These are phyloP conservation scores for Nothoprocta perdicaria DNA, from an alignment of 2,113 vertebrate genomes.

Conservation along the genomic window DNA sequence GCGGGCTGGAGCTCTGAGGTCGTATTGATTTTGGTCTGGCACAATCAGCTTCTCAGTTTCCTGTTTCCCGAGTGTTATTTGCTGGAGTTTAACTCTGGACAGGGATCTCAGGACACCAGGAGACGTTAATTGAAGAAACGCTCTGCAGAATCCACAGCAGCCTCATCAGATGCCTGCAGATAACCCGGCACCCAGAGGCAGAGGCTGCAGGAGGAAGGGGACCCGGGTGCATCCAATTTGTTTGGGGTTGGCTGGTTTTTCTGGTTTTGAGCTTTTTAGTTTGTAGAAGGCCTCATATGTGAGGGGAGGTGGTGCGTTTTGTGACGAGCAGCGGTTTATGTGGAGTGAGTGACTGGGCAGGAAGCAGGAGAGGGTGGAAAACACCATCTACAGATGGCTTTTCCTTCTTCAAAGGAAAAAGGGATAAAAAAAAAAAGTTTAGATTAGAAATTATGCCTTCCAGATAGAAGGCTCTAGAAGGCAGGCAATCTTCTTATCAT, in stretches of 20 bases:
- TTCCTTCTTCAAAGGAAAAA: background rate
- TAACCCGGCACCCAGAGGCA: background rate
- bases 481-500: background rate
- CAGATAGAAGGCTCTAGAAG: background rate
- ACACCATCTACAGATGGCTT: background rate
- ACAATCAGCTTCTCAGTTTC: constrained; percentile 26
- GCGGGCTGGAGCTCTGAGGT: background rate
- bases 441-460: background rate
- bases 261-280: background rate
- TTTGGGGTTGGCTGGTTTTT: background rate
- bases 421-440: too few species aligned
- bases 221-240: background rate
- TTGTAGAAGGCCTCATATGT: background rate
- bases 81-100: constrained; percentile 6
- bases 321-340: background rate
- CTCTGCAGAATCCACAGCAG: background rate
- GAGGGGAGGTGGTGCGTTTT: accelerated
- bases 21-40: constrained; percentile 58
- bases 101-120: background rate
- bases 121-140: background rate
- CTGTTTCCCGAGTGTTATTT: background rate
- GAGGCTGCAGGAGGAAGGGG: background rate
- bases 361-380: background rate
- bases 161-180: background rate
- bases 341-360: background rate